A percentile compares a stretch with the other conserved stretches of the same genome.
Evolutionary conservation across 2,888 invertebrate genomes (phyloP).

Genomic region (Eudemis profundana): DNA sequence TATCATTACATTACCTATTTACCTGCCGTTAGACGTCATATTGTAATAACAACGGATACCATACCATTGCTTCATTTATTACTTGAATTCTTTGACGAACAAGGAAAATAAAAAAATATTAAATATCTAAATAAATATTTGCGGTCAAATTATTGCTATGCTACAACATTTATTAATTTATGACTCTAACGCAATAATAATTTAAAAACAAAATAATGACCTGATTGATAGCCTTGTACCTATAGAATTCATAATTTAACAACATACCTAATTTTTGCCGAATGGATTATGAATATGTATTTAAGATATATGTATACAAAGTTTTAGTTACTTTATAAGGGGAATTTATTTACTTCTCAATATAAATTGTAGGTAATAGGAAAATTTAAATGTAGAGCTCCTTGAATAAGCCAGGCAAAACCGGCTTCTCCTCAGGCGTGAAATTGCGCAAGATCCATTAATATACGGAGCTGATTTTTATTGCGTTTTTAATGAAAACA

Average conservation of each 20-base stretch:
- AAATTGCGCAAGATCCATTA: conserved; percentile 10
- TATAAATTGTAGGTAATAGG: background rate
- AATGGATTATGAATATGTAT: too few species aligned
- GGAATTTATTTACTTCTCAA: background rate
- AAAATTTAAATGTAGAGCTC: too few species aligned
- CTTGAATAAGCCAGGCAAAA: conserved; percentile 2
- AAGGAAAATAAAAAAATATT: background rate
- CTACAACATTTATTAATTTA: background rate
- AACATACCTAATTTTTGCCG: too few species aligned
- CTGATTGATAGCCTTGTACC: too few species aligned
- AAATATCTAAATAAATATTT: background rate
- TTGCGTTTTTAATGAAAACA: conserved; percentile 32
- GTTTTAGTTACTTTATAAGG: too few species aligned
- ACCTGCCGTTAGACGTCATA: too few species aligned
- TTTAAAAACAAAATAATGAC: too few species aligned
- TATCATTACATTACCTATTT: too few species aligned
- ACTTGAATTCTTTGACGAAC: background rate
- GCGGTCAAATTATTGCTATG: background rate
- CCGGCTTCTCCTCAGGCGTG: background rate
- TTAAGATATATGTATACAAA: too few species aligned
- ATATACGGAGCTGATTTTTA: conserved; percentile 24
- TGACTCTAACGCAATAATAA: background rate
- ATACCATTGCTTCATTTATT: background rate
- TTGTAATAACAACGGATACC: too few species aligned
- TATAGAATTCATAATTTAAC: too few species aligned